A percentile compares a stretch with the other conserved stretches of the same genome.
phyloP scores from a whole-genome alignment of 2,113 vertebrate species.

The Podocnemis expansa region DNA sequence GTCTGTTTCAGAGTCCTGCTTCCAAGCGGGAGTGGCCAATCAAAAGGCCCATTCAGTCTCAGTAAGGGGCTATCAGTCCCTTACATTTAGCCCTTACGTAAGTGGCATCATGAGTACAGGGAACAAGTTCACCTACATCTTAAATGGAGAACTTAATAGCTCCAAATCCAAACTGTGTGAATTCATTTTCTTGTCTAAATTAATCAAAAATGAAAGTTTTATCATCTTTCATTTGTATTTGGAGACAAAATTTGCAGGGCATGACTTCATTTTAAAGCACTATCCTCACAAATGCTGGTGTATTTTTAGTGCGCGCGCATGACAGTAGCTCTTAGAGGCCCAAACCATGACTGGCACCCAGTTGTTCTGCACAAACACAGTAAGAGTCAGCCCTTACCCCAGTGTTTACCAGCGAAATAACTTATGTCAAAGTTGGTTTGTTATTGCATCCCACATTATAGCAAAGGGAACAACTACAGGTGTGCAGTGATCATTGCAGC shows the following conservation, averaged over 20 bases:
- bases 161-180: background rate
- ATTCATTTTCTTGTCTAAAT: background rate
- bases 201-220: background rate
- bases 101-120: rapidly evolving
- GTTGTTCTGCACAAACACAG: constrained; percentile 32
- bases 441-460: constrained; percentile 10
- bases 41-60: no score
- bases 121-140: background rate
- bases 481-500: background rate
- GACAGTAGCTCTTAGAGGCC: constrained; percentile 12
- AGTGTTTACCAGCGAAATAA: constrained; percentile 48
- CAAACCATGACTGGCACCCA: constrained; percentile 19
- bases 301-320: background rate
- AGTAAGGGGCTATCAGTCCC: no score
- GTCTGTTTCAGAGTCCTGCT: no score
- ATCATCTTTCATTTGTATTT: background rate
- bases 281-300: background rate
- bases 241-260: background rate
- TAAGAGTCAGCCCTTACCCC: constrained; percentile 40
- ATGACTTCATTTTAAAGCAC: background rate
- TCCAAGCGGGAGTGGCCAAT: no score
- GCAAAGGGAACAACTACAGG: background rate
- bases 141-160: background rate
- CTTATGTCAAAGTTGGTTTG: constrained; percentile 43
- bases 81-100: background rate